phyloP scores from a whole-genome alignment of 2,888 invertebrate species.

The Plebejus anna region DNA sequence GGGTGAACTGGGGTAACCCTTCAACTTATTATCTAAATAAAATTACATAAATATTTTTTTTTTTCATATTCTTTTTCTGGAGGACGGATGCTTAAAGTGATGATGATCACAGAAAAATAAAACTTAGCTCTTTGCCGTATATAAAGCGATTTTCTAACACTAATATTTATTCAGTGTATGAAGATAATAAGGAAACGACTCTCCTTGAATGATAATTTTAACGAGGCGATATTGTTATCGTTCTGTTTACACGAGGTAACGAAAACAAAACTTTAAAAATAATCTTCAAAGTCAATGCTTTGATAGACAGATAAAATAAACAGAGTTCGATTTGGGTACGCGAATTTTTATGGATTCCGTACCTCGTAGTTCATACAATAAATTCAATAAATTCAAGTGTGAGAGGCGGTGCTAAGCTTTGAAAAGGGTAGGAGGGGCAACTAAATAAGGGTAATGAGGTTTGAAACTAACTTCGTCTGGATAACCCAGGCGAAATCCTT shows the following conservation, averaged over 20 bases:
- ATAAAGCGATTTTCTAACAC: background rate
- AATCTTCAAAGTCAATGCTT: background rate
- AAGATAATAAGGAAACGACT: constrained; percentile 3
- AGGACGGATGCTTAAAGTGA: too few relatives aligned
- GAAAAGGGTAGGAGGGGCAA: background rate
- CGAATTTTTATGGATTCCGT: too few relatives aligned
- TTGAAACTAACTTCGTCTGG: too few relatives aligned
- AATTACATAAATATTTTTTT: too few relatives aligned
- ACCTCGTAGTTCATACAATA: too few relatives aligned
- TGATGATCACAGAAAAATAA: background rate
- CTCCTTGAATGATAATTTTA: constrained; percentile 18
- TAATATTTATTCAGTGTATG: constrained; percentile 3
- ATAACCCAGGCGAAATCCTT: too few relatives aligned
- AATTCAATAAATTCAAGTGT: background rate
- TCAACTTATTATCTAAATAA: too few relatives aligned
- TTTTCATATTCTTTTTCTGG: too few relatives aligned
- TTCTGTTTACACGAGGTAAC: background rate
- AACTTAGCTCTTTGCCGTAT: background rate
- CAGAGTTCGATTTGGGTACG: background rate
- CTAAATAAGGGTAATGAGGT: background rate
- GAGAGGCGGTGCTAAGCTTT: background rate
- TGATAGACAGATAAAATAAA: background rate
- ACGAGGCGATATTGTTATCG: background rate
- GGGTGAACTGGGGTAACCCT: background rate
- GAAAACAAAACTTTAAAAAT: constrained; percentile 4